Base-by-base conservation (phyloP, 2,888 invertebrate species). In the Reticulitermes lucifugus region DNA sequence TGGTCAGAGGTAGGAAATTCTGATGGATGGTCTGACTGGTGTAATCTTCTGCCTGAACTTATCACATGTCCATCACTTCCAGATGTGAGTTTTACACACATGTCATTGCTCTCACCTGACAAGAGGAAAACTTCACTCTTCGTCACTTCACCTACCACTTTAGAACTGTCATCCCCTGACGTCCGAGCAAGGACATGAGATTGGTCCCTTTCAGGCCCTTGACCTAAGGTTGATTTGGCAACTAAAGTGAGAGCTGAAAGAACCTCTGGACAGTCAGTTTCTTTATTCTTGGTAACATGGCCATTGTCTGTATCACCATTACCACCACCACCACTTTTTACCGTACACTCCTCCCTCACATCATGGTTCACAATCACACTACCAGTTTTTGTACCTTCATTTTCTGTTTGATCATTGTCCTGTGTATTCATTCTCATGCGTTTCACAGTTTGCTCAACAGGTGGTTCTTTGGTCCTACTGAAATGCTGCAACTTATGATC, bases 181-280 rank as follows among this genome's bases (percentile, higher is more conserved):
- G 46, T 80, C 55, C 51, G 80, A 79, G 80, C 55, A 59, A 60
- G 60, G 18, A 35, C 21, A 4, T 35, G 46, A 43, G 70, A 22
- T 12, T 22, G 65, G 12, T 73, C 73, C 43, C 55, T 25, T 29
- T 73, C 51, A 12, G n/a, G 25, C 14, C 46, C 55, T 9, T 71
- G 35, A 43, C 6, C 25, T 81, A 71, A 14, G 21, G 71, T 2
- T 51, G 79, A 41, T 41, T 77, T 79, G 10, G 86, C 59, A 5
- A 84, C 85, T 35, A 90, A 87, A 0, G 90, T 90, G 41, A 91
- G 87, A 1, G 90, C 90, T 35, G 90, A 89, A 4, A 90, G 85
- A 0, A 90, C 90, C 86, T 90, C 90, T 0, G 90, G 90, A 59
- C 90, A 90, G 84, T 88, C 43, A 25, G 29, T 25, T 43, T 46